phyloP scores from a whole-genome alignment of 2,888 invertebrate genomes.

The Mesopsocus fuscifrons region DNA sequence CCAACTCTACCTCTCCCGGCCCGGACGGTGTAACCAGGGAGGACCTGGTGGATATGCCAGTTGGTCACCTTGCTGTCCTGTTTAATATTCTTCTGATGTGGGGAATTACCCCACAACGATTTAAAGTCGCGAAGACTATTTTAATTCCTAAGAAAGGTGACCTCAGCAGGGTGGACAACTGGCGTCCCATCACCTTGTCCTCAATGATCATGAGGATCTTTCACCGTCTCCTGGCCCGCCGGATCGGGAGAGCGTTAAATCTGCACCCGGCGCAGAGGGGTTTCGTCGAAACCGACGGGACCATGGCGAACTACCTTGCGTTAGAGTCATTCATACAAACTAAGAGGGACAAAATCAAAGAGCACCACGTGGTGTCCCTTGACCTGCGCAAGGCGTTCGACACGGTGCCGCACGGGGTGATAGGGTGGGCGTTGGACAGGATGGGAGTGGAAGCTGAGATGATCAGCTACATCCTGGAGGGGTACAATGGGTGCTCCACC shows the following conservation, averaged over 20 bases:
- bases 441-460: too few relatives aligned
- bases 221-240: constrained; percentile 12
- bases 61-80: too few relatives aligned
- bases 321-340: constrained; percentile 6
- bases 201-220: constrained; percentile 12
- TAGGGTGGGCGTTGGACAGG: too few relatives aligned
- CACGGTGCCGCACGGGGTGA: too few relatives aligned
- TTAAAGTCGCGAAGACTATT: too few relatives aligned
- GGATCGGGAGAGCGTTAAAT: too few relatives aligned
- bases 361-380: constrained; percentile 13
- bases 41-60: not conserved
- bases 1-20: too few relatives aligned
- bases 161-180: not conserved
- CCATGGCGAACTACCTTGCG: constrained; percentile 8
- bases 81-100: not conserved
- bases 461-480: too few relatives aligned
- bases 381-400: constrained; percentile 17
- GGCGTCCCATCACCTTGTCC: too few relatives aligned
- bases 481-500: too few relatives aligned
- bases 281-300: too few relatives aligned
- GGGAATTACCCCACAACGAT: not conserved
- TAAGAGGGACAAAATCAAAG: not conserved
- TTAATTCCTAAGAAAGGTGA: constrained; percentile 8
- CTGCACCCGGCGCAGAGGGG: constrained; percentile 12
- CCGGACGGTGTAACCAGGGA: too few relatives aligned